Conservation (phyloP, 2,797 vertebrate genomes). For the Dendrocincla tyrannina region DNA sequence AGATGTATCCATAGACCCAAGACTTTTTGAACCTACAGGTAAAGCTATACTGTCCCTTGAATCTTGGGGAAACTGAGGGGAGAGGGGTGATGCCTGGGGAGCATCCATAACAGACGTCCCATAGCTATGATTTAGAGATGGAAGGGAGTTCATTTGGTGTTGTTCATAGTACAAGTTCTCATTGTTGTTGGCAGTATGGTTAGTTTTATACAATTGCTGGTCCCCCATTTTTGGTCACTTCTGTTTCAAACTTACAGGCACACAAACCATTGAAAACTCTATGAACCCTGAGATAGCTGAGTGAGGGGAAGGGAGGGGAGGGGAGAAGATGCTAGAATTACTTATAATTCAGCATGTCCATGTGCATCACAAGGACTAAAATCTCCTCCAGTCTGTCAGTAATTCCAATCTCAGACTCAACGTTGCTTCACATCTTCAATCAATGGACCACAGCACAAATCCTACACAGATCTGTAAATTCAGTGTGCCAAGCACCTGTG, state of each 20-base stretch:
- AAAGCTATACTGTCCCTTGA: constrained; percentile 77
- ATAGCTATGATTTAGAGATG: constrained; percentile 77
- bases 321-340: constrained; percentile 47
- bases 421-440: constrained; percentile 69
- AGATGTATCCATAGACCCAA: constrained; percentile 74
- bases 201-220: constrained; percentile 83
- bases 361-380: constrained; percentile 58
- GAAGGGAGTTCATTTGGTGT: constrained; percentile 73
- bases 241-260: constrained; percentile 70
- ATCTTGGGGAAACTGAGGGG: constrained; percentile 82
- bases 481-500: constrained; percentile 60
- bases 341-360: constrained; percentile 69
- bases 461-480: constrained; percentile 26
- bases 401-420: constrained; percentile 21
- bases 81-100: constrained; percentile 79
- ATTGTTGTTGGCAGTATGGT: constrained; percentile 73
- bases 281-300: constrained; percentile 79
- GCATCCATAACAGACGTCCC: constrained; percentile 75
- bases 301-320: constrained; percentile 40
- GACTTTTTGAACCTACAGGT: constrained; percentile 78
- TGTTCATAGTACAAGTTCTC: constrained; percentile 82
- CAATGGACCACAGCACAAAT: constrained; percentile 19
- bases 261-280: constrained; percentile 75
- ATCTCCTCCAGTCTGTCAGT: constrained; percentile 49
- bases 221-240: constrained; percentile 82